phyloP scores from a whole-genome alignment of 64 coral and sea anemone genomes.

The Montipora cactus region DNA sequence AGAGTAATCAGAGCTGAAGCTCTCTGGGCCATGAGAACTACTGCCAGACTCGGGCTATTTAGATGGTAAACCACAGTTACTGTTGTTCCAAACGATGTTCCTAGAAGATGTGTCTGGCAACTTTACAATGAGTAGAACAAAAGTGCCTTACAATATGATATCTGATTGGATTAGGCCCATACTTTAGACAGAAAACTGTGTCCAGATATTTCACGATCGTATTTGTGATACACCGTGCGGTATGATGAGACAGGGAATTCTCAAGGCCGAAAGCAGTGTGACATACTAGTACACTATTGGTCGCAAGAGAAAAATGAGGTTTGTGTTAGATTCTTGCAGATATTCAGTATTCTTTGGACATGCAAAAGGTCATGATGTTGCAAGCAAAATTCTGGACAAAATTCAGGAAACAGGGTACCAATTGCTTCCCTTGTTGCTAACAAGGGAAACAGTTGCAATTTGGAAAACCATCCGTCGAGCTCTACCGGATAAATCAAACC shows the following conservation, averaged over 20 bases:
- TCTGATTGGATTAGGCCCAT: constrained; percentile 50
- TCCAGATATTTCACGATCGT: constrained; percentile 17
- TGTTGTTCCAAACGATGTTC: constrained; percentile 73
- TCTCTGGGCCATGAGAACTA: constrained; percentile 56
- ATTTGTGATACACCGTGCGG: constrained; percentile 41
- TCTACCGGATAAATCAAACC: no score
- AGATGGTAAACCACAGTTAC: constrained; percentile 65
- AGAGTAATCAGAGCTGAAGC: constrained; percentile 51
- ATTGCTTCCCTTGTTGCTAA: constrained; percentile 52
- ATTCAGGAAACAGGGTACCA: constrained; percentile 43
- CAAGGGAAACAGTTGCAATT: constrained; percentile 8
- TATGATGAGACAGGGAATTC: constrained; percentile 78
- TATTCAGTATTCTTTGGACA: constrained; percentile 65
- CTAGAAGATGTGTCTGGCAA: constrained; percentile 55
- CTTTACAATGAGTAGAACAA: constrained; percentile 17
- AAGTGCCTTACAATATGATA: background rate
- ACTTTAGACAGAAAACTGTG: background rate
- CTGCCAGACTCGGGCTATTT: constrained; percentile 57
- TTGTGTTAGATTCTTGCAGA: constrained; percentile 56
- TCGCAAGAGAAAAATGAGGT: constrained; percentile 63
- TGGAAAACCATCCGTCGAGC: constrained; percentile 62
- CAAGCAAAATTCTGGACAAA: constrained; percentile 54
- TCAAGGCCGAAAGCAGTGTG: constrained; percentile 75
- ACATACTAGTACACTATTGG: constrained; percentile 61
- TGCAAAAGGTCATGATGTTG: constrained; percentile 61